A percentile compares a stretch with the other conserved stretches of the same genome.
Conservation (phyloP, 2,113 vertebrate genomes). For the Saccopteryx bilineata region DNA sequence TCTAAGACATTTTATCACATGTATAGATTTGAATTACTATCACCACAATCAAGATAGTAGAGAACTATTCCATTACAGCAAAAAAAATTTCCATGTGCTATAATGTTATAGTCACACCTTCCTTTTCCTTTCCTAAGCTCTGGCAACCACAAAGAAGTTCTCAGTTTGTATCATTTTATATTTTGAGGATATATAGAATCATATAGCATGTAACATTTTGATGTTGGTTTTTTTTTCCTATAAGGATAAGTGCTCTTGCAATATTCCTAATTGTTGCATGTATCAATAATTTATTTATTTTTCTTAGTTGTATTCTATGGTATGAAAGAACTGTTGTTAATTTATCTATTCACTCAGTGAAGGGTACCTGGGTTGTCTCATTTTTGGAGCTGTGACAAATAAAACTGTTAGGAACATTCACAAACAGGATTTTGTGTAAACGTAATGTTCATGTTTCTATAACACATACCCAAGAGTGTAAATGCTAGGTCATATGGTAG, state of each 20-base stretch:
- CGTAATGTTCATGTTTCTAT: neutral
- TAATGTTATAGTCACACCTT: neutral
- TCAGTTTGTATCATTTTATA: neutral
- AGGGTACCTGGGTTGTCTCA: neutral
- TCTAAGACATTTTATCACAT: neutral
- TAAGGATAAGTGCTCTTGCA: neutral
- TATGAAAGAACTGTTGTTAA: neutral
- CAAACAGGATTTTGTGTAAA: neutral
- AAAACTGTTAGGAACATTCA: neutral
- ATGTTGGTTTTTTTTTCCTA: neutral
- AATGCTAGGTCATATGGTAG: neutral
- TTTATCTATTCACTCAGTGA: neutral
- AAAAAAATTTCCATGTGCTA: neutral
- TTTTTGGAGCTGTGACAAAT: neutral
- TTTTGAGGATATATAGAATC: neutral
- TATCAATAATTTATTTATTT: neutral
- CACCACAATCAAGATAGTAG: neutral
- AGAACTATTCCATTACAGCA: neutral
- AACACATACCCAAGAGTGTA: neutral
- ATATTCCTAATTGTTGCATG: neutral
- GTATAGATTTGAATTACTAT: neutral
- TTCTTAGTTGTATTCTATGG: neutral
- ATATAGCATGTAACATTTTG: neutral
- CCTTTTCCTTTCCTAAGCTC: neutral
- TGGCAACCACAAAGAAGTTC: neutral